phyloP scores from a whole-genome alignment of 2,113 vertebrate species.

The Coptodon rendalli region DNA sequence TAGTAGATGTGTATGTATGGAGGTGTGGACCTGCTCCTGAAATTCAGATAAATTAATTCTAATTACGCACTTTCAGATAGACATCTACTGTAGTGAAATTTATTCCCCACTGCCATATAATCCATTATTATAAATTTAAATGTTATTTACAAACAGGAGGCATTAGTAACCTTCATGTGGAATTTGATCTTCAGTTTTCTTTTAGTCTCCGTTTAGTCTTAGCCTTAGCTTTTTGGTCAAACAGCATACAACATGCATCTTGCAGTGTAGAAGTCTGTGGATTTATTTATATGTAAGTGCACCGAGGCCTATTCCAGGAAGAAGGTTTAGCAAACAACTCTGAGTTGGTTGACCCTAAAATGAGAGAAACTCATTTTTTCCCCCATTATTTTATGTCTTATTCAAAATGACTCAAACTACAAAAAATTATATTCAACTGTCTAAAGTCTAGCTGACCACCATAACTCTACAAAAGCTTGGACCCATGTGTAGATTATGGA shows the following conservation, averaged over 20 bases:
- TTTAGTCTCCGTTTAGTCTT: neutral
- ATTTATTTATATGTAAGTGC: neutral
- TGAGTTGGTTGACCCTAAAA: accelerated
- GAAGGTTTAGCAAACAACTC: neutral
- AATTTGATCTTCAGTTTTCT: neutral
- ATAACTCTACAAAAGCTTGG: accelerated
- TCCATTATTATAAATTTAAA: neutral
- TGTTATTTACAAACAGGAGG: neutral
- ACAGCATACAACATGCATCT: neutral
- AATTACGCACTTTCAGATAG: neutral
- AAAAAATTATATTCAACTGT: neutral
- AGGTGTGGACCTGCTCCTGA: accelerated
- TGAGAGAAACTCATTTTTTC: accelerated
- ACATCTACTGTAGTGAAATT: neutral
- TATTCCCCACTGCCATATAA: neutral
- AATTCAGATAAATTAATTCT: neutral
- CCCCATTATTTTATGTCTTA: neutral
- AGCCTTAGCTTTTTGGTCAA: neutral
- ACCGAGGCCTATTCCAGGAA: neutral
- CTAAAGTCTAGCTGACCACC: neutral
- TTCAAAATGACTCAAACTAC: neutral
- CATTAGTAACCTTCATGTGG: neutral
- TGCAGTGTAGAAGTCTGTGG: neutral
- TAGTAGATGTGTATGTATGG: neutral
- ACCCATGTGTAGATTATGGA: neutral